A percentile compares a stretch with the other conserved stretches of the same genome.
Conservation (phyloP, 2,888 invertebrate species). For the Andrena hattorfiana region DNA sequence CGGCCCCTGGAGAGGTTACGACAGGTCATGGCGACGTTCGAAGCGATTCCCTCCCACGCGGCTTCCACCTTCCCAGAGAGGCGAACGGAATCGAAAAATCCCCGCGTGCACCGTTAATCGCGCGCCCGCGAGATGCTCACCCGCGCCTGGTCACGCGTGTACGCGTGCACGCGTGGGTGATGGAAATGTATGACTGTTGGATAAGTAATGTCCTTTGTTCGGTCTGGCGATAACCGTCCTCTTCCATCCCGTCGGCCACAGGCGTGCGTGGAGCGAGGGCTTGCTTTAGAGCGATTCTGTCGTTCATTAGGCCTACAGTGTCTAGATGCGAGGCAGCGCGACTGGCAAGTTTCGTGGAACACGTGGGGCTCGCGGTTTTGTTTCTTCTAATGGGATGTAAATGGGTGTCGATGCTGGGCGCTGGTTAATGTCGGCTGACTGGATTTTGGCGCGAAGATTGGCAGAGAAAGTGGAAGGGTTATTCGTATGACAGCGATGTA, state of each 20-base stretch:
- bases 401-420: background rate
- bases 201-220: conserved; percentile 69
- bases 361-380: background rate
- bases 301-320: conserved; percentile 44
- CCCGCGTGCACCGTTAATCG: conserved; percentile 69
- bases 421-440: background rate
- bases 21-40: conserved; percentile 75
- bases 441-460: no score
- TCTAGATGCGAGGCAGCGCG: conserved; percentile 7
- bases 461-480: no score
- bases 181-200: conserved; percentile 63
- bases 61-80: conserved; percentile 41
- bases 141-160: conserved; percentile 61
- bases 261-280: conserved; percentile 18
- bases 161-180: conserved; percentile 65
- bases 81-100: conserved; percentile 67
- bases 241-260: background rate
- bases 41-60: conserved; percentile 74
- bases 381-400: background rate
- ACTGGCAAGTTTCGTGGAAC: background rate
- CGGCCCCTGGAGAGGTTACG: conserved; percentile 67
- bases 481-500: no score
- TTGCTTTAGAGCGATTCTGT: conserved; percentile 36
- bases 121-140: conserved; percentile 59
- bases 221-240: conserved; percentile 44